Evolutionary conservation across 2,113 vertebrate genomes (phyloP).

Genomic region (Talpa occidentalis): DNA sequence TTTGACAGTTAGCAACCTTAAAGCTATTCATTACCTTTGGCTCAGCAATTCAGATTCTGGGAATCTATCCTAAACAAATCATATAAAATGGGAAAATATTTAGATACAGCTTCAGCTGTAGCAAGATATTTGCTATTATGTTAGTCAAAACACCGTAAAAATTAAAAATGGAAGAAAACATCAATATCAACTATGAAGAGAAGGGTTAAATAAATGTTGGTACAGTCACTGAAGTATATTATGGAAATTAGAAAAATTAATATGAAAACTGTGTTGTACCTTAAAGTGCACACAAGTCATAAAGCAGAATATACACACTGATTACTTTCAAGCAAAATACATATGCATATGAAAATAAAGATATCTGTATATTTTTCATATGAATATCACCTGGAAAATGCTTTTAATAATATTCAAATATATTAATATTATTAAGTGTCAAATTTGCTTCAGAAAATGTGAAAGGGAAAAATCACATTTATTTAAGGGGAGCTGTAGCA

Average conservation of each 20-base stretch:
- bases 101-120: neutral
- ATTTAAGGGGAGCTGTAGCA: neutral
- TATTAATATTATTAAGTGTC: neutral
- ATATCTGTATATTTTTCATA: neutral
- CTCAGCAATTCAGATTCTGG: conserved; percentile 4
- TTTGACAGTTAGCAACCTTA: neutral
- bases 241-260: conserved; percentile 11
- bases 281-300: neutral
- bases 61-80: conserved; percentile 11
- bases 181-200: neutral
- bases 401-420: conserved; percentile 35
- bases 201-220: neutral
- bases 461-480: neutral
- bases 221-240: neutral
- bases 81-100: conserved; percentile 7
- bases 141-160: neutral
- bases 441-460: neutral
- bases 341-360: neutral
- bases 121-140: neutral
- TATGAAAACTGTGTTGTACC: neutral
- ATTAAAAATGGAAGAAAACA: neutral
- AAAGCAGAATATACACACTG: neutral
- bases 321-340: neutral
- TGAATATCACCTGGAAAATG: neutral
- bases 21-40: neutral